Conservation (phyloP, 2,797 vertebrate species). For the Pteropus rufus region DNA sequence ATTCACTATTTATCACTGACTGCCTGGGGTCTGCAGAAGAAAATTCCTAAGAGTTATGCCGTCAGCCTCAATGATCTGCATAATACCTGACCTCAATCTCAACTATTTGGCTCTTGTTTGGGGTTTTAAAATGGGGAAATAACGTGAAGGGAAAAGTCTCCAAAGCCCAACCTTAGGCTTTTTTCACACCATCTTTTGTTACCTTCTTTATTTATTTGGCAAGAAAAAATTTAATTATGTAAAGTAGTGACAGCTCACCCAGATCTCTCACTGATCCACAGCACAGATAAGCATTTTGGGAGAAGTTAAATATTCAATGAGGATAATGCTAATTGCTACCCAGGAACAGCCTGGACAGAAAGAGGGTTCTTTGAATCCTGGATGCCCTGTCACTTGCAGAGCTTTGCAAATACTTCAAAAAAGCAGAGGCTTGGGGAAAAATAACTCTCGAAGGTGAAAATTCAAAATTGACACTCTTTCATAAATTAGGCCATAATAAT, state of each 20-base stretch:
- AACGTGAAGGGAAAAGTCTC: neutral
- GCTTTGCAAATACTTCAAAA: conserved; percentile 32
- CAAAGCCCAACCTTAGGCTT: conserved; percentile 15
- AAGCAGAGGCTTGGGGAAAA: neutral
- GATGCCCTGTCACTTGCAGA: neutral
- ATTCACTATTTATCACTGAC: conserved; percentile 16
- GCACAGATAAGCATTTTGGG: conserved; percentile 37
- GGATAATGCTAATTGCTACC: neutral
- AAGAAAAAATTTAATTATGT: conserved; percentile 58
- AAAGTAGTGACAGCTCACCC: conserved; percentile 37
- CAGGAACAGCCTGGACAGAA: neutral
- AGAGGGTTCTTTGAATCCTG: neutral
- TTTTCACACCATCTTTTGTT: conserved; percentile 2
- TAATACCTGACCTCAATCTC: neutral
- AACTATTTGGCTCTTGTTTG: conserved; percentile 26
- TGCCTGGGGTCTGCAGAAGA: neutral
- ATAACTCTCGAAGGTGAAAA: neutral
- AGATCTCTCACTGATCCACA: neutral
- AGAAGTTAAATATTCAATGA: conserved; percentile 34
- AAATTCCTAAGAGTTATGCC: conserved; percentile 28
- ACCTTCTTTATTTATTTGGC: conserved; percentile 16
- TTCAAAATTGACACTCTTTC: neutral
- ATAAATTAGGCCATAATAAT: neutral
- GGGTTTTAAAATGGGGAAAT: neutral
- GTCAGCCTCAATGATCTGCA: neutral